Conservation (phyloP, 2,888 invertebrate species). For the Hipparchia semele region DNA sequence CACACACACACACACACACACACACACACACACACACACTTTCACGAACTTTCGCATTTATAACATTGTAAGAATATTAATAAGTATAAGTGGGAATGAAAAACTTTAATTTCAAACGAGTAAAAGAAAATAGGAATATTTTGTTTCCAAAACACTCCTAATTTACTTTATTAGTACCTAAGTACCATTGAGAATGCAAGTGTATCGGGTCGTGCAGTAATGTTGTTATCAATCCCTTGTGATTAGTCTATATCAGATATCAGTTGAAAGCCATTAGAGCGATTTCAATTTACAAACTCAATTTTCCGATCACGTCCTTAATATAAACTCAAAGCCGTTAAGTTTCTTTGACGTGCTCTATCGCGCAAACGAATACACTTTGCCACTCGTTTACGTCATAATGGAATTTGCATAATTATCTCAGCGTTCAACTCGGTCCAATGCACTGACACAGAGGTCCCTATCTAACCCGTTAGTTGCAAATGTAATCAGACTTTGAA, state of each 20-base stretch:
- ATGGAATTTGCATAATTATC: constrained; percentile 21
- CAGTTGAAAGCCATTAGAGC: background rate
- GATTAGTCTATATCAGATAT: background rate
- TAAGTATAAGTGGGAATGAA: no score
- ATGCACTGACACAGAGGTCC: background rate
- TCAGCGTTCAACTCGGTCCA: constrained; percentile 4
- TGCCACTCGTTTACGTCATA: constrained; percentile 18
- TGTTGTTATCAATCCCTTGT: background rate
- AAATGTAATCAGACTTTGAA: constrained; percentile 21
- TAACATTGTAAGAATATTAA: no score
- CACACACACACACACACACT: no score
- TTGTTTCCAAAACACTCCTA: background rate
- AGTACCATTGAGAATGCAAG: no score
- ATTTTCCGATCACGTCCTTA: constrained; percentile 9
- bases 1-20: no score
- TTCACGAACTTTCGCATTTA: no score
- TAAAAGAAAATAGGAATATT: no score
- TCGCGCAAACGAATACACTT: constrained; percentile 15
- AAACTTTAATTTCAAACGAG: no score
- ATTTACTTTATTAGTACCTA: no score
- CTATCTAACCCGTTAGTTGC: constrained; percentile 9
- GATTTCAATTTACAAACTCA: background rate
- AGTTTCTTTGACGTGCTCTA: constrained; percentile 22
- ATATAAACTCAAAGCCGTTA: constrained; percentile 8
- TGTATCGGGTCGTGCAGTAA: background rate